Evolutionary conservation across 2,888 invertebrate species (phyloP), one percentile per base, ranked within the genome.

Genomic region (Barypeithes pellucidus): DNA sequence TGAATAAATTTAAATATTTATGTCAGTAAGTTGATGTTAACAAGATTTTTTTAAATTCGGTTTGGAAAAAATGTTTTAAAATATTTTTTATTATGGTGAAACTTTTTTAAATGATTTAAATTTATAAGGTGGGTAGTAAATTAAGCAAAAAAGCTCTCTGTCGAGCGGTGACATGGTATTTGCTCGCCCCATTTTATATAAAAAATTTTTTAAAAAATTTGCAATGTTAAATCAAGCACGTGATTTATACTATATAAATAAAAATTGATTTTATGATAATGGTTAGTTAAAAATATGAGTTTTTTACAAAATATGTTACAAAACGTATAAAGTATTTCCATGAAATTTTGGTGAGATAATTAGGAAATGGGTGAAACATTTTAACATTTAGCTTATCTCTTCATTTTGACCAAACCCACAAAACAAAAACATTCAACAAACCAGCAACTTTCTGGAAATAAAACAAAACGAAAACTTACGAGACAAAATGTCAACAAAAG

Each of bases 1-100:
- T 65, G 71, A 72, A 72, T 72, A 72, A 59, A 72, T 72, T 72
- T 72, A 66, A 72, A 72, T 72, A 72, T 72, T 71, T 71, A 67
- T 33, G 41, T 57, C 54, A 24, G n/a, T 29, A 67, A 67, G 67
- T 45, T 43, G 59, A 57, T 29, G 47, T 59, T 67, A 59, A 67
- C 45, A 59, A 59, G 59, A 67, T 54, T 18, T 57, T 52, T 57
- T 33, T 16, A 57, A 57, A 57, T 33, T 33, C 14, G 54, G 33
- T 57, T 57, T 57, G 18, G 33, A 33, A 57, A 18, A 33, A 57
- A 29, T 52, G 52, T 52, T 52, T 29, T 14, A 29, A 52, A 52
- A 57, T 50, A 50, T 50, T 24, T 50, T 47, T 20, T 50, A 50
- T 22, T 50, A 50, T 2, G 22, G 50, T 50, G n/a, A 24, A 50